Conservation (phyloP, 2,797 vertebrate genomes). For the Cebuella pygmaea region DNA sequence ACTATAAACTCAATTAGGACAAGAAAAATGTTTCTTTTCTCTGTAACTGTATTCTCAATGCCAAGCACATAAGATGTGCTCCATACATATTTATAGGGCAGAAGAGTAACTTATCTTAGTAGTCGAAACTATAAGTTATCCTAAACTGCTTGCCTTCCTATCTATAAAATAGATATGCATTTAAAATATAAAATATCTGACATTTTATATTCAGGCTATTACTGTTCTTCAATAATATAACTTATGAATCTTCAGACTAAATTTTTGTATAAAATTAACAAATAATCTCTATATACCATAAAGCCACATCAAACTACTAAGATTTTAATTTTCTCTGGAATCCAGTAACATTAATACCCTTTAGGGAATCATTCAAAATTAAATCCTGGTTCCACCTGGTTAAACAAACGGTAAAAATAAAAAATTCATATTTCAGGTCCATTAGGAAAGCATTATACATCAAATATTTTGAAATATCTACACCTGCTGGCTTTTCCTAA, state of each 20-base stretch:
- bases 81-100: not conserved
- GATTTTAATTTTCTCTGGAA: conserved; percentile 35
- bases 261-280: conserved; percentile 47
- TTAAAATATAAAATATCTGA: conserved; percentile 7
- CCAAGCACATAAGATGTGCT: not conserved
- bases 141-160: not conserved
- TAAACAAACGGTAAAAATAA: conserved; percentile 39
- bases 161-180: not conserved
- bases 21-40: conserved; percentile 33
- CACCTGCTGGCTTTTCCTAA: not conserved
- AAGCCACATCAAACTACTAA: conserved; percentile 56
- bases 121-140: not conserved
- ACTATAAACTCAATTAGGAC: conserved; percentile 16
- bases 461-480: conserved; percentile 49
- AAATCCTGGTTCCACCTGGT: not conserved
- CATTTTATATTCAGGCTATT: not conserved
- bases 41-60: conserved; percentile 6
- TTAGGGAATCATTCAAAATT: conserved; percentile 41
- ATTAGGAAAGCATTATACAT: conserved; percentile 19
- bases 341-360: not conserved
- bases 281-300: conserved; percentile 28
- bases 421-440: conserved; percentile 48
- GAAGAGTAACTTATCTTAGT: not conserved
- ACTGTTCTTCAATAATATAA: conserved; percentile 30
- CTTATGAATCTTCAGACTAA: conserved; percentile 15